Percentiles rank a stretch among this genome's conserved stretches.
Evolutionary conservation across 2,113 vertebrate species (phyloP).

Genomic region (Ceyx margarethae): DNA sequence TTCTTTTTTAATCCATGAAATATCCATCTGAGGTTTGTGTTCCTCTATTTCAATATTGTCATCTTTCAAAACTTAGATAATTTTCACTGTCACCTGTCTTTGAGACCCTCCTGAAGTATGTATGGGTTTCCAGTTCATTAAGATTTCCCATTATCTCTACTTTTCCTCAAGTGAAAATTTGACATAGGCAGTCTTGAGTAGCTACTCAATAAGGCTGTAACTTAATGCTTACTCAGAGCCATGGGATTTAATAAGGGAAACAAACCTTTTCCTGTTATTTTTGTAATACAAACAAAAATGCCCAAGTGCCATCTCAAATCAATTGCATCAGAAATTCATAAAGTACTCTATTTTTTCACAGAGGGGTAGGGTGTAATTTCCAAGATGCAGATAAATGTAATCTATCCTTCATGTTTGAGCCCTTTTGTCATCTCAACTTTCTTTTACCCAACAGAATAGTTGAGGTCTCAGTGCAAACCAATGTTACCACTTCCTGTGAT

Average conservation of each 20-base stretch:
- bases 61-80: not conserved
- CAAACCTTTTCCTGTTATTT: not conserved
- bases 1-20: not conserved
- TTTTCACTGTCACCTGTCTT: not conserved
- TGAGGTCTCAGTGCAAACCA: not conserved
- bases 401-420: not conserved
- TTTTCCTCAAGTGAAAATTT: too few relatives aligned
- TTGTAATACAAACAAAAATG: not conserved
- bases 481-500: not conserved
- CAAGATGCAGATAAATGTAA: not conserved
- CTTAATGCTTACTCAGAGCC: not conserved
- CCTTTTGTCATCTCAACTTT: not conserved
- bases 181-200: not conserved
- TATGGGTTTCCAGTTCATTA: not conserved
- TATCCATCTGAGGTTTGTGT: not conserved
- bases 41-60: not conserved
- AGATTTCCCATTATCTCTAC: not conserved
- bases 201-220: not conserved
- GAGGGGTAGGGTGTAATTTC: not conserved
- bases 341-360: not conserved
- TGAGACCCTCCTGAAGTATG: not conserved
- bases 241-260: not conserved
- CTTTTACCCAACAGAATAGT: not conserved
- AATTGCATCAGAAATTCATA: not conserved
- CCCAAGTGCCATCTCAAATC: not conserved